Base-by-base conservation (phyloP, 2,888 invertebrate genomes). In the Epirrhoe tristata region DNA sequence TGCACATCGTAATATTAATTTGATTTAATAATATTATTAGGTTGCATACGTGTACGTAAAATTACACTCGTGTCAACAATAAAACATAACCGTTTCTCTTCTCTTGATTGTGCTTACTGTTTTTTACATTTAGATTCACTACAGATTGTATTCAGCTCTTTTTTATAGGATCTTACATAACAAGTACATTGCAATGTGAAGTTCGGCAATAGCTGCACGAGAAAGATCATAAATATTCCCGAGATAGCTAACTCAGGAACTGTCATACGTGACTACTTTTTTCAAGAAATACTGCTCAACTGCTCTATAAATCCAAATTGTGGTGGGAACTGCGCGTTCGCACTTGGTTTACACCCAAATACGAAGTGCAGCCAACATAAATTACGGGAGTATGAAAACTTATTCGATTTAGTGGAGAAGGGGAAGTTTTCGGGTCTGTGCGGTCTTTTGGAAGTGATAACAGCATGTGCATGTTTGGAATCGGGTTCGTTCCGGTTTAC, bases 401-500 rank as follows among this genome's bases (percentile, higher is more conserved):
- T 68, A 68, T 64, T 68, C 61, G 64, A 68, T 58, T 64, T 34
- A 52, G 46, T 66, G 5, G 59, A 16, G 32, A 54, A 32, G 63
- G 57, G 10, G 31, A 64, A 68, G 67, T 68, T 64, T 64, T 64
- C 54, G 68, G 61, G 57, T 61, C 51, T 56, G 63, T 39, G 63
- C 68, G 64, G 64, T 68, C 58, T 50, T 12, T 34, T 64, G 68
- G 68, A 68, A 68, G 64, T 64, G 64, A 68, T 68, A 68, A 65
- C 55, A 64, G 68, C 58, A 60, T 63, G 67, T 60, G 67, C 57
- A 58, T 64, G 58, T 51, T 12, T 31, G 43, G 39, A 46, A 58
- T 50, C 24, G 61, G 32, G 31, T 46, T 55, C 51, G 63, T 67
- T 61, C 50, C 50, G 34, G 57, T 54, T 17, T 60, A 60, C 16